Evolutionary conservation across 2,113 vertebrate species (phyloP), one percentile per base, ranked within the genome.

Genomic region (Fregata magnificens): DNA sequence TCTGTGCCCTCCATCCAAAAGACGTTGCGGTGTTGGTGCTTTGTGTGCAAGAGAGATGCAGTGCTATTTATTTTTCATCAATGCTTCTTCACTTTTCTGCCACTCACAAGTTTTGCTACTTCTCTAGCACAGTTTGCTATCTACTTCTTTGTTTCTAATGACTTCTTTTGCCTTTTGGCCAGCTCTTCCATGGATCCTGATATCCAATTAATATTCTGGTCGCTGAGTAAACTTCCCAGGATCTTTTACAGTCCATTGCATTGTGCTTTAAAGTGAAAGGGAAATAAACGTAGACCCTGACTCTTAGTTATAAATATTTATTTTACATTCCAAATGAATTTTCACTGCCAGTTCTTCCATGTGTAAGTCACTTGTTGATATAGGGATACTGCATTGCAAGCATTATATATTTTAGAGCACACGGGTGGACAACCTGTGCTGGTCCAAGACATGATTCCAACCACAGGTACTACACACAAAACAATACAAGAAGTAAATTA

Each of bases 21-120:
- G 22, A 20, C 0, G 0, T 1, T 16, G 58, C 0, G 0, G 3
- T 4, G 28, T 2, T 17, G 29, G 29, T 40, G 59, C 61, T 95
- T 11, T 8, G 40, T 31, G 42, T 45, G n/a, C 65, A 71, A 3
- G 31, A 28, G 50, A 34, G 25, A 55, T 16, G 6, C 45, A 29
- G 22, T 1, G 11, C 7, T 71, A 10, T 15, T 61, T 14, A 26
- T 20, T 74, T 47, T 52, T 55, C 22, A 36, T 18, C 66, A 13
- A 1, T 5, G 8, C 12, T 73, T 63, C 12, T 73, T 63, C 18
- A 16, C 56, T 45, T 86, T 11, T 36, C 13, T 19, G 21, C 45
- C 88, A 77, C 9, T 28, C 42, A 55, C 10, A 40, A 58, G n/a
- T 73, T 90, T 31, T 66, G 3, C 31, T 70, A 10, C 42, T 86